Conservation (phyloP, 2,888 invertebrate genomes). For the Ochlodes sylvanus region DNA sequence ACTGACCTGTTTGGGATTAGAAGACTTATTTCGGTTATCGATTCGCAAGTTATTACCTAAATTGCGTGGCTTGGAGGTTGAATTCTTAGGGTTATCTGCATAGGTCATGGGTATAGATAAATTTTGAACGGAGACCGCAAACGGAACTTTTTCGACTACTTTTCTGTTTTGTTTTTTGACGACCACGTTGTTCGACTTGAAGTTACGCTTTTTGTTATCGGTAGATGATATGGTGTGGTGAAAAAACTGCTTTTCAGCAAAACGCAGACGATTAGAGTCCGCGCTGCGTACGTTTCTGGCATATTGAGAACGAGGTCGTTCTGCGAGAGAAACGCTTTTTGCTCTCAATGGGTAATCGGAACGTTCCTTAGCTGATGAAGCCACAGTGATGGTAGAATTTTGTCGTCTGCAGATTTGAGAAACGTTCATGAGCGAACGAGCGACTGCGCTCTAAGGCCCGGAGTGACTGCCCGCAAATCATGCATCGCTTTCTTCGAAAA, state of each 20-base stretch:
- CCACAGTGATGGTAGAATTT: constrained; percentile 53
- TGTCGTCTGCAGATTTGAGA: neutral
- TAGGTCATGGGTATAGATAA: constrained; percentile 77
- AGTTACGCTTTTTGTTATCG: constrained; percentile 49
- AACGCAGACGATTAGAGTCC: constrained; percentile 58
- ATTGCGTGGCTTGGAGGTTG: constrained; percentile 65
- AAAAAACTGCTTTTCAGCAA: constrained; percentile 59
- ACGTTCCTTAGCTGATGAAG: constrained; percentile 50
- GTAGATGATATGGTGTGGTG: constrained; percentile 51
- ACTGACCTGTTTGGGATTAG: constrained; percentile 78
- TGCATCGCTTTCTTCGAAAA: constrained; percentile 62
- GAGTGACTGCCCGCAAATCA: constrained; percentile 68
- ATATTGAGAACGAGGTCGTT: constrained; percentile 70
- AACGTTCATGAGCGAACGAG: constrained; percentile 50
- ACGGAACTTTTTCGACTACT: constrained; percentile 68
- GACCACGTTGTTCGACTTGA: constrained; percentile 51
- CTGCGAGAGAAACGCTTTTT: constrained; percentile 69
- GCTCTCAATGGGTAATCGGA: constrained; percentile 66
- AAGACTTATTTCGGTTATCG: constrained; percentile 71
- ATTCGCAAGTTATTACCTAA: constrained; percentile 54
- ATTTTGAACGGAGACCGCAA: constrained; percentile 70
- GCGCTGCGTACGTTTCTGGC: constrained; percentile 68
- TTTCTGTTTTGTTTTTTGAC: constrained; percentile 71
- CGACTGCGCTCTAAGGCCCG: constrained; percentile 55
- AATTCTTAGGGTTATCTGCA: constrained; percentile 67